Conservation (phyloP, 2,888 invertebrate genomes). For the Lycocerus yunnanus region DNA sequence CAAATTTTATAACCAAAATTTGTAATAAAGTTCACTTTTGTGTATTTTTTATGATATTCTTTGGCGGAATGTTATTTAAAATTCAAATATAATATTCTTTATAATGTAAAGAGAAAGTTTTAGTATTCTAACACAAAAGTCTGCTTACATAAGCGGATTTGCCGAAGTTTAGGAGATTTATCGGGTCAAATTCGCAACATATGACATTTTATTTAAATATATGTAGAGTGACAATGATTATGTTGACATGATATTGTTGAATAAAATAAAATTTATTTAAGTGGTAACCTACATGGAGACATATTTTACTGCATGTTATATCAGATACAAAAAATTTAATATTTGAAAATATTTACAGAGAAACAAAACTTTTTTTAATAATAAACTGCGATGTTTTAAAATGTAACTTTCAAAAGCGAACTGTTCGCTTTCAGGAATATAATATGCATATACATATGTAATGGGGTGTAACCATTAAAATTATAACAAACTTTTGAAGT, state of each 20-base stretch:
- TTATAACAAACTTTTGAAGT: not conserved
- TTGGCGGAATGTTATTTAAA: not conserved
- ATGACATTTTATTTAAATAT: conserved; percentile 17
- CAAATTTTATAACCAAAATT: not conserved
- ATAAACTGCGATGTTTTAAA: not conserved
- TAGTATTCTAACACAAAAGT: not conserved
- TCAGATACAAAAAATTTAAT: not conserved
- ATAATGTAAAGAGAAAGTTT: not conserved
- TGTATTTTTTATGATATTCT: not conserved
- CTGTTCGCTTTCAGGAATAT: not conserved
- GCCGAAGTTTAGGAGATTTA: conserved; percentile 11
- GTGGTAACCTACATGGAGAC: not conserved
- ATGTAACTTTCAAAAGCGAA: not conserved
- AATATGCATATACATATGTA: not conserved
- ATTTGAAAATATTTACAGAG: not conserved
- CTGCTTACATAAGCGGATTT: conserved; percentile 13
- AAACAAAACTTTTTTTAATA: not conserved
- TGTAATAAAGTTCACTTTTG: not conserved
- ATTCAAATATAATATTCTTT: not conserved
- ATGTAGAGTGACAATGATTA: conserved; percentile 6
- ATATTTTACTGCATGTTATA: not conserved
- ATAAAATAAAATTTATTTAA: conserved; percentile 1
- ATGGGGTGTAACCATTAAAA: not conserved
- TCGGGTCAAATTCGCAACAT: conserved; percentile 11
- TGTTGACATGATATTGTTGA: conserved; percentile 4